phyloP scores from a whole-genome alignment of 2,888 invertebrate genomes.

The Rugalucina vietnamica region DNA sequence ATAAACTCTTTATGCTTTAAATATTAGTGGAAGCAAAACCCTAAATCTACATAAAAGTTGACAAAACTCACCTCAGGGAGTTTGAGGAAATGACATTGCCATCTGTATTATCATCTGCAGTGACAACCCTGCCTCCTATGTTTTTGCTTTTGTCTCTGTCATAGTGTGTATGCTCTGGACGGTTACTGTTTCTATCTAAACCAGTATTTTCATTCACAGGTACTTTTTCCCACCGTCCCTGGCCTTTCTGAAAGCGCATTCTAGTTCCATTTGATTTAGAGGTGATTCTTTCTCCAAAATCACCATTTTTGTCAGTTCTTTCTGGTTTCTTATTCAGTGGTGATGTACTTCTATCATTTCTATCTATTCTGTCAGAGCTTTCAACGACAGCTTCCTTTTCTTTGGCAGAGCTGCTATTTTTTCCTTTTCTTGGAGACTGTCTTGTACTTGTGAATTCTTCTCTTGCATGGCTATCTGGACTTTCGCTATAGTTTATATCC shows the following conservation, averaged over 20 bases:
- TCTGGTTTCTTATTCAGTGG: neutral
- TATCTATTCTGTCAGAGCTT: neutral
- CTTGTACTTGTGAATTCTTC: too few relatives aligned
- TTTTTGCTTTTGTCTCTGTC: neutral
- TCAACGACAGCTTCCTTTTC: neutral
- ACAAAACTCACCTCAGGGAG: neutral
- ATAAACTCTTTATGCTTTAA: too few relatives aligned
- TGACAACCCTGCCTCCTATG: neutral
- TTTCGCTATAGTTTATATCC: neutral
- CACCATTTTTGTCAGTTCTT: neutral
- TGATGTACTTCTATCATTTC: neutral
- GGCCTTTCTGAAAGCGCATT: neutral
- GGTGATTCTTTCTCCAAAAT: neutral
- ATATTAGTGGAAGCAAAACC: too few relatives aligned
- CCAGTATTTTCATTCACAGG: neutral
- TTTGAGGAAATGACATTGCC: neutral
- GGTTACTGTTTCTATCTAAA: neutral
- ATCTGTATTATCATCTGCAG: neutral
- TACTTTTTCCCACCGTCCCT: neutral
- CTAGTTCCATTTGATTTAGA: neutral
- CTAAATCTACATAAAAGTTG: too few relatives aligned
- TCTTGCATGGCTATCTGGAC: too few relatives aligned
- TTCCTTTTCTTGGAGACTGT: neutral
- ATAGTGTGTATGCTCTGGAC: neutral
- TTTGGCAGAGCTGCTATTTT: neutral